Conservation (phyloP, 1,140 invertebrate species). For the Cydia splendana region DNA sequence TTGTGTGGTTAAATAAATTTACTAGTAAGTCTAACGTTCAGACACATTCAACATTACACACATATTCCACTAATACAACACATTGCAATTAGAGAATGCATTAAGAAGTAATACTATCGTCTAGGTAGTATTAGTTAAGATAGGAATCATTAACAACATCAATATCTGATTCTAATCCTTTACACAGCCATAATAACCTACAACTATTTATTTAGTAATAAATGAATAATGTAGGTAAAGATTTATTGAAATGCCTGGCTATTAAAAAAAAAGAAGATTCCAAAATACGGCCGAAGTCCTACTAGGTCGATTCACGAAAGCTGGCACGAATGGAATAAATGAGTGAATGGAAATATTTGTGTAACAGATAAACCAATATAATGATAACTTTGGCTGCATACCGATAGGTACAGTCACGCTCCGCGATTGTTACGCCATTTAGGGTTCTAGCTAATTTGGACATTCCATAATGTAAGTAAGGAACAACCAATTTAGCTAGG, state of each 20-base stretch:
- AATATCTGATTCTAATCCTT: conserved; percentile 22
- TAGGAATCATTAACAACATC: conserved; percentile 28
- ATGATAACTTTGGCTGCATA: too few relatives aligned
- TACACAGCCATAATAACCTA: conserved; percentile 31
- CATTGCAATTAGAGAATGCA: conserved; percentile 8
- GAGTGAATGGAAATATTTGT: too few relatives aligned
- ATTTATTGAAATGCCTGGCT: neutral
- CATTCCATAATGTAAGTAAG: too few relatives aligned
- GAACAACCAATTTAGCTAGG: too few relatives aligned
- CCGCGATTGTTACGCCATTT: too few relatives aligned
- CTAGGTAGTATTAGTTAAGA: conserved; percentile 18
- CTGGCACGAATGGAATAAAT: too few relatives aligned
- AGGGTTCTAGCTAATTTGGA: too few relatives aligned
- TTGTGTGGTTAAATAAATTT: neutral
- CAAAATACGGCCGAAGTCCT: neutral
- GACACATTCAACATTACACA: conserved; percentile 1
- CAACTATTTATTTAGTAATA: neutral
- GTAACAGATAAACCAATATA: too few relatives aligned
- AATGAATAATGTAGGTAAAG: neutral
- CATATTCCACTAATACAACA: conserved; percentile 23
- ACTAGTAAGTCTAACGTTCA: neutral
- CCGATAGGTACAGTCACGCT: too few relatives aligned
- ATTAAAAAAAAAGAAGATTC: neutral
- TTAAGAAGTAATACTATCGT: neutral
- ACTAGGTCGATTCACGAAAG: too few relatives aligned